These are phyloP conservation scores for Automeris io DNA, from an alignment of 2,888 invertebrate genomes.

Conservation along the genomic window DNA sequence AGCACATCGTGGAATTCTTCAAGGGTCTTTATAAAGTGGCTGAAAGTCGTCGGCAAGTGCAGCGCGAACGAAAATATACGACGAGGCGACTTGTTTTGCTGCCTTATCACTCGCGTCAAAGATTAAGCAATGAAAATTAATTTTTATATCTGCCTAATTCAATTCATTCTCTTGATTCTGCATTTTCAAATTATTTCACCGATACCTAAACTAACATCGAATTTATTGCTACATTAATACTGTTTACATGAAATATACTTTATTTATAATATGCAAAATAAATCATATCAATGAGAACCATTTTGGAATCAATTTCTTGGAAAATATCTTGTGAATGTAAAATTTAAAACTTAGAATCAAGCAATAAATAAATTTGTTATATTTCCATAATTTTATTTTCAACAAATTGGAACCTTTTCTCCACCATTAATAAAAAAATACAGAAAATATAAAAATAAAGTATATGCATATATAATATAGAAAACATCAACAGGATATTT, in stretches of 20 bases:
- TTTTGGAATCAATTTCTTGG: too few relatives aligned
- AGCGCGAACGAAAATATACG: conserved; percentile 76
- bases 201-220: background rate
- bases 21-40: conserved; percentile 48
- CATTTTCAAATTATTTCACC: background rate
- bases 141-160: conserved; percentile 17
- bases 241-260: too few relatives aligned
- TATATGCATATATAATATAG: too few relatives aligned
- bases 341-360: too few relatives aligned
- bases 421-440: too few relatives aligned
- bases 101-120: conserved; percentile 69
- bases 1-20: conserved; percentile 35
- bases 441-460: too few relatives aligned
- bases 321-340: too few relatives aligned
- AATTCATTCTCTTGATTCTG: conserved; percentile 12
- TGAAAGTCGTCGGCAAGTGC: conserved; percentile 69
- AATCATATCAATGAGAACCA: background rate
- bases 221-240: too few relatives aligned
- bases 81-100: conserved; percentile 73
- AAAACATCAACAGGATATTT: too few relatives aligned
- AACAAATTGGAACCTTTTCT: too few relatives aligned
- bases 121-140: conserved; percentile 24
- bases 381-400: too few relatives aligned
- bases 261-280: background rate
- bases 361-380: too few relatives aligned